Base-by-base conservation (phyloP, 2,888 invertebrate genomes). In the Venusia cambrica region DNA sequence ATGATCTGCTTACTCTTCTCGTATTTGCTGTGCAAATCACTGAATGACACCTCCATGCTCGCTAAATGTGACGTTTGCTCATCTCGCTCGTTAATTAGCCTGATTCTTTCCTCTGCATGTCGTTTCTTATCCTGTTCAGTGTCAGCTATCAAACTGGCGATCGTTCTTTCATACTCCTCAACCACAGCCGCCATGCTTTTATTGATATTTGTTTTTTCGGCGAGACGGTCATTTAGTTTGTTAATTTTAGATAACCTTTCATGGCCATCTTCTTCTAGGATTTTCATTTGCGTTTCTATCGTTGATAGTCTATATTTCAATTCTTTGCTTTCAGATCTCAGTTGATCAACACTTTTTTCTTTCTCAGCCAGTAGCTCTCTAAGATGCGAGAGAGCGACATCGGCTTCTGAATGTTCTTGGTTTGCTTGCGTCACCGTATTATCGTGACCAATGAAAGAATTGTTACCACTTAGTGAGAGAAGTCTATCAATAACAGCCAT, bases 121-220 rank as follows among this genome's bases (percentile, higher is more conserved):
- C 87, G 74, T 61, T 90, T 90, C 55, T 90, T 90, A 39, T 92
- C 91, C 52, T 90, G 90, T 57, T 93, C 93, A 51, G 90, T 92
- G 62, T 93, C 92, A 21, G 91, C 89, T 57, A 93, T 91, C 60
- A 94, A 85, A 68, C 91, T 91, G 7, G 93, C 91, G 60, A 94
- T 93, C 39, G 93, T 93, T 65, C 92, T 92, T 68, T 94, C 94
- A 78, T 94, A 94, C 59, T 93, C 93, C 61, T 92, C 91, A 57
- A 94, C 91, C 24, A 93, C 91, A 51, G 89, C 87, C 55, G 92
- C 92, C 79, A 90, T 78, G 55, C 88, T 87, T 56, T 74, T 78
- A 64, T 90, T 87, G 35, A 74, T 63, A 72, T 70, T 85, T 10
- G 67, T 85, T 49, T 81, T 85, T 48, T 87, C 83, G 13, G 56